Percentiles rank a stretch among this genome's conserved stretches.
Conservation (phyloP, 2,888 invertebrate species). For the Pyrrhosoma nymphula region DNA sequence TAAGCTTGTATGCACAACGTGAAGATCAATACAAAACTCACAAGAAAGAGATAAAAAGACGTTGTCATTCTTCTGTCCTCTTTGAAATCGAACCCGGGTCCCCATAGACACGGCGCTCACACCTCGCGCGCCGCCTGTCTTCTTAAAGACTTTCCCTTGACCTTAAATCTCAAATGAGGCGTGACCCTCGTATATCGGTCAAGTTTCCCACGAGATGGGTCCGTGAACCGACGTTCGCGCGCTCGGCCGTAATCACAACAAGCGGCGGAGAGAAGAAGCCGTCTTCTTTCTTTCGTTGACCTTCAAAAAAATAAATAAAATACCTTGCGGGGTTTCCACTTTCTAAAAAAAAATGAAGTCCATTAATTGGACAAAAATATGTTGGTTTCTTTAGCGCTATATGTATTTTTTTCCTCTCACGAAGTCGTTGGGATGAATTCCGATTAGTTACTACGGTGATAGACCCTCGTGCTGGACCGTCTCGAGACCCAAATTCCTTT, state of each 20-base stretch:
- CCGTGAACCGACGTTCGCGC: background rate
- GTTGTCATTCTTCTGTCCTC: background rate
- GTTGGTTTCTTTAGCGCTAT: background rate
- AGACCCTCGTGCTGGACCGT: background rate
- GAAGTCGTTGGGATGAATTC: background rate
- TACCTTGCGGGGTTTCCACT: background rate
- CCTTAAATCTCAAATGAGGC: slow-evolving; percentile 22
- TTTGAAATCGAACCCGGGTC: background rate
- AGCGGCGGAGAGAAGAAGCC: background rate
- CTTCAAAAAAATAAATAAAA: background rate
- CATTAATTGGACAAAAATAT: background rate
- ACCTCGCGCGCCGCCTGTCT: background rate
- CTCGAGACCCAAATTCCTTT: background rate
- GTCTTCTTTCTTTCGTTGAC: background rate
- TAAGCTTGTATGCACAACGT: too few relatives aligned
- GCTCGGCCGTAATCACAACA: background rate
- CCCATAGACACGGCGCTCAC: background rate
- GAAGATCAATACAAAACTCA: too few relatives aligned
- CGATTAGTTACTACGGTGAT: background rate
- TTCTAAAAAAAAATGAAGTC: slow-evolving; percentile 1
- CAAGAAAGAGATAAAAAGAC: background rate
- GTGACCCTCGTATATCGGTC: slow-evolving; percentile 10
- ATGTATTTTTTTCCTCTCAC: background rate
- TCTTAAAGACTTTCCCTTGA: slow-evolving; percentile 28
- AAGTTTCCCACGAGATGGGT: slow-evolving; percentile 10